These are phyloP conservation scores for Morpho achilles DNA, from an alignment of 2,888 invertebrate genomes.

Conservation along the genomic window DNA sequence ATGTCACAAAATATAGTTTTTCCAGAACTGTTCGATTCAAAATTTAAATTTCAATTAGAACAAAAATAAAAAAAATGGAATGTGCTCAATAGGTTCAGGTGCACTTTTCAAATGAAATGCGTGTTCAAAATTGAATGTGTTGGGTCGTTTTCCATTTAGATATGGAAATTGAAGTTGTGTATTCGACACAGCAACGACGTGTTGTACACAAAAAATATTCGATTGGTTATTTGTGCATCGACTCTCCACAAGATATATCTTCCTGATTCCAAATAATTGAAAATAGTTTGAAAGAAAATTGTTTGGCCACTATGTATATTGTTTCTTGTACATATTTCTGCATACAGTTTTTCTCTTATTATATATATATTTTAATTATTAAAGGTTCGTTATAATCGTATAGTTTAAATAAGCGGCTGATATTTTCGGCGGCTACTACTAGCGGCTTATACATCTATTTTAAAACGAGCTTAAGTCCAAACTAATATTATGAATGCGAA, in stretches of 20 bases:
- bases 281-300: neutral
- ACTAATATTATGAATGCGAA: no score
- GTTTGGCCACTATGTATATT: no score
- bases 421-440: no score
- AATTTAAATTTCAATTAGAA: no score
- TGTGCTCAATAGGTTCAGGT: constrained; percentile 60
- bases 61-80: constrained; percentile 28
- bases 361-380: no score
- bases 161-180: constrained; percentile 68
- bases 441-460: no score
- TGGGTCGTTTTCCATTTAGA: constrained; percentile 74
- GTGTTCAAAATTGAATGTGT: constrained; percentile 70
- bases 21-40: constrained; percentile 32
- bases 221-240: constrained; percentile 30
- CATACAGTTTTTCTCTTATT: no score
- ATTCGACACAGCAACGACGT: constrained; percentile 48
- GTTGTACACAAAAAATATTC: constrained; percentile 51
- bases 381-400: no score
- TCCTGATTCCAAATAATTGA: neutral
- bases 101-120: constrained; percentile 71
- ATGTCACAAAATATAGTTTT: no score
- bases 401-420: no score
- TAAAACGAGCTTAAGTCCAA: no score
- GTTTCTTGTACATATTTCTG: no score
- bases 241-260: constrained; percentile 20